These are phyloP conservation scores for Plectrocnemia conspersa DNA, from an alignment of 1,140 invertebrate species.

Conservation along the genomic window DNA sequence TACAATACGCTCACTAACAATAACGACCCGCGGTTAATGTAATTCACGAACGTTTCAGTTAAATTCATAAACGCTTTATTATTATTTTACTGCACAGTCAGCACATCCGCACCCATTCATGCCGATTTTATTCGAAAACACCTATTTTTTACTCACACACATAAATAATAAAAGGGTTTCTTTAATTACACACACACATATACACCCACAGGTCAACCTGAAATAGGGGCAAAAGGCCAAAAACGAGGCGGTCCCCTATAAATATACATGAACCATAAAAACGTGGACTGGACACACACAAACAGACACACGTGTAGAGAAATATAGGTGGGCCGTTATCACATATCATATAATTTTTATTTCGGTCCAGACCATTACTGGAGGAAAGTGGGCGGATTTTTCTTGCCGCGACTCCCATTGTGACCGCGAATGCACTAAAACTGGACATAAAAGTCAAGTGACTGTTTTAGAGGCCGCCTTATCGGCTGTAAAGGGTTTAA, in stretches of 20 bases:
- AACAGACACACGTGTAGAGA: too few species aligned
- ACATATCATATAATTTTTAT: slow-evolving; percentile 27
- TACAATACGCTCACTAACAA: too few species aligned
- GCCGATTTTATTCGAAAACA: too few species aligned
- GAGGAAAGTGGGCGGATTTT: slow-evolving; percentile 18
- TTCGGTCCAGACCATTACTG: slow-evolving; percentile 21
- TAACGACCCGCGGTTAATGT: too few species aligned
- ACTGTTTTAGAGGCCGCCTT: not conserved
- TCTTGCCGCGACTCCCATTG: slow-evolving; percentile 9
- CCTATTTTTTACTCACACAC: not conserved
- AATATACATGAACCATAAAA: slow-evolving; percentile 22
- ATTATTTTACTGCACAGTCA: too few species aligned
- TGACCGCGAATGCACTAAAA: slow-evolving; percentile 20
- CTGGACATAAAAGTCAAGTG: too few species aligned
- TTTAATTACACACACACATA: not conserved
- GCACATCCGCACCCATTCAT: too few species aligned
- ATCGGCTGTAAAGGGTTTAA: not conserved
- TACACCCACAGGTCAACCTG: too few species aligned
- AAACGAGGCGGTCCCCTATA: slow-evolving; percentile 12
- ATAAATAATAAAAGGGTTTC: not conserved
- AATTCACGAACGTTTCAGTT: too few species aligned
- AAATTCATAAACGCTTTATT: too few species aligned
- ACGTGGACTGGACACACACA: too few species aligned
- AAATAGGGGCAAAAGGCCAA: too few species aligned
- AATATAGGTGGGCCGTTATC: slow-evolving; percentile 21